Evolutionary conservation across 2,888 invertebrate species (phyloP).

Genomic region (Elmis aenea): DNA sequence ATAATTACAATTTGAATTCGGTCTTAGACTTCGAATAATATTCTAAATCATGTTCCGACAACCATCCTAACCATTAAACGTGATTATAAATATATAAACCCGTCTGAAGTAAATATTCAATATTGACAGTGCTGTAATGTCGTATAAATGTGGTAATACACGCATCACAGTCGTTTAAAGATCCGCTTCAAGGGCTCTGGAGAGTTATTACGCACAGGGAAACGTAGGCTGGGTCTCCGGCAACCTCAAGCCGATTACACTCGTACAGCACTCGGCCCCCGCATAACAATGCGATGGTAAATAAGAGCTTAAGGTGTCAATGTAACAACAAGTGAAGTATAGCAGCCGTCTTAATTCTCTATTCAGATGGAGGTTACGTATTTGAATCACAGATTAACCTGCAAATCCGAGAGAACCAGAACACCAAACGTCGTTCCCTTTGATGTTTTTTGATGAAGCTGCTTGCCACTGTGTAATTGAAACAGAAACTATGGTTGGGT

Average conservation of each 20-base stretch:
- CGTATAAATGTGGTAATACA: constrained; percentile 4
- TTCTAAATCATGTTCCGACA: constrained; percentile 5
- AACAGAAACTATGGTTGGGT: constrained; percentile 39
- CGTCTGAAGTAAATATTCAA: constrained; percentile 4
- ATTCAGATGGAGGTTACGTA: constrained; percentile 27
- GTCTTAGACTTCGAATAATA: constrained; percentile 14
- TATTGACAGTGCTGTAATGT: constrained; percentile 6
- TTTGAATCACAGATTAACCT: constrained; percentile 38
- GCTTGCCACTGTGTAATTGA: constrained; percentile 41
- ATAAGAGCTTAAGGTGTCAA: constrained; percentile 36
- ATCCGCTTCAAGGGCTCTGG: constrained; percentile 9
- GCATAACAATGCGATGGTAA: constrained; percentile 37
- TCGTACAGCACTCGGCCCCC: constrained; percentile 26
- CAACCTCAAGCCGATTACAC: constrained; percentile 37
- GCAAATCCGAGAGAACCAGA: constrained; percentile 28
- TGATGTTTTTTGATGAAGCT: constrained; percentile 44
- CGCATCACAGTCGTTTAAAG: constrained; percentile 8
- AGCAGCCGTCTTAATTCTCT: constrained; percentile 30
- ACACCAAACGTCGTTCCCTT: constrained; percentile 39
- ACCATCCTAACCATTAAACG: constrained; percentile 4
- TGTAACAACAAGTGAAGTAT: constrained; percentile 25
- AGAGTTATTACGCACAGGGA: constrained; percentile 8
- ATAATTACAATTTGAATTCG: constrained; percentile 23
- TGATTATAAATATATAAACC: constrained; percentile 6
- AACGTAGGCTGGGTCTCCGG: constrained; percentile 9